Conservation (phyloP, 2,888 invertebrate species). For the Meghimatium bilineatum region DNA sequence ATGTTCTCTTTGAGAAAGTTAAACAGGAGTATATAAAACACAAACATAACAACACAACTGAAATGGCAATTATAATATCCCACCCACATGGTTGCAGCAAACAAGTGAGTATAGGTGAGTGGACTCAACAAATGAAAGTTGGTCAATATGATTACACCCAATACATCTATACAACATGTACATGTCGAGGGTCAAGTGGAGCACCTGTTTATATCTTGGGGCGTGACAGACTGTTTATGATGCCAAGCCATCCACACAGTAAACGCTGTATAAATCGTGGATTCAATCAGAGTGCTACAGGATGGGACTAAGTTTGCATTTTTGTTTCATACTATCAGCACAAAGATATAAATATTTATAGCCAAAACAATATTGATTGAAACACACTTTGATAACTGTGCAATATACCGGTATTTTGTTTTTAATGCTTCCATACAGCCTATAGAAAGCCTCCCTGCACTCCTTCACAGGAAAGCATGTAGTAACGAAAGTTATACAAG, state of each 20-base stretch:
- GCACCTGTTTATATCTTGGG: constrained; percentile 24
- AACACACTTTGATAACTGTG: no score
- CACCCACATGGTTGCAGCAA: constrained; percentile 27
- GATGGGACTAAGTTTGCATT: not conserved
- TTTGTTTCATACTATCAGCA: not conserved
- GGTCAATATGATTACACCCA: not conserved
- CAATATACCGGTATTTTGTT: no score
- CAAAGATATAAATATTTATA: not conserved
- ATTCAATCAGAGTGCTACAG: not conserved
- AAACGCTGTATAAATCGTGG: not conserved
- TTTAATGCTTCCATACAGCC: no score
- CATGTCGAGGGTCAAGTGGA: constrained; percentile 32
- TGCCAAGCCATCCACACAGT: constrained; percentile 12
- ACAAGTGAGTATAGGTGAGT: constrained; percentile 6
- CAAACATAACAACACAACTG: no score
- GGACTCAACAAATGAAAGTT: not conserved
- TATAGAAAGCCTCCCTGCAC: no score
- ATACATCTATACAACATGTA: constrained; percentile 4
- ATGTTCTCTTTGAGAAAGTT: not conserved
- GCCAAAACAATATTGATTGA: no score
- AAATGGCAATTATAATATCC: constrained; percentile 6
- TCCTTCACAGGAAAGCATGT: no score
- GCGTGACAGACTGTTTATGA: not conserved
- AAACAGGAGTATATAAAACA: not conserved
- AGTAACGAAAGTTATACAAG: no score